Evolutionary conservation across 2,888 invertebrate genomes (phyloP), one percentile per base, ranked within the genome.

Genomic region (Coleophora flavipennella): DNA sequence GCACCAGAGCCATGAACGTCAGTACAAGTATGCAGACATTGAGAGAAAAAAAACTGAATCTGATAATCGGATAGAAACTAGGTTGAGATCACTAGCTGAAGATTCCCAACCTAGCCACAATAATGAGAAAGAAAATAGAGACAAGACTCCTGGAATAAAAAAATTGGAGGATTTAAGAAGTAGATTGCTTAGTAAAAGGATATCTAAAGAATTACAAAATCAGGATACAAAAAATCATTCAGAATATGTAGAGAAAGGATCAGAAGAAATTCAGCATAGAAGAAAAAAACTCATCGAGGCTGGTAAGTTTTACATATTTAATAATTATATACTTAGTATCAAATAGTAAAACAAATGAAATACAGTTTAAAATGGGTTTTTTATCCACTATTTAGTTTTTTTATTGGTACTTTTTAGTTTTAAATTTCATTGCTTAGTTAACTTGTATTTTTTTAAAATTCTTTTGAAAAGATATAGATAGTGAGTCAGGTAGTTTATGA

Each of bases 81-180:
- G 84, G 47, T 51, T 81, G 44, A 61, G 81, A 46, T 54, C 68
- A 42, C 49, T 79, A 43, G 65, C 80, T 43, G 84, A 81, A 36
- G 84, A 84, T 47, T 62, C 67, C 41, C 69, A 74, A 50, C 48
- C 56, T 44, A 70, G 67, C 50, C 73, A 77, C 49, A 73, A 59
- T 49, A 75, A 71, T 62, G 85, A 85, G 60, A 85, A 85, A 59
- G 86, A 85, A 60, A 80, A 81, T 46, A 74, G 80, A 41, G 80
- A 79, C 41, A 74, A 70, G 47, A 68, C 74, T 27, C 77, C 83
- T 35, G 88, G 88, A 35, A 87, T 86, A 48, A 86, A 88, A 50
- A 88, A 91, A 41, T 79, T 93, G 43, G 92, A 93, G 62, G 93
- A 94, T 72, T 80, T 94, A 59, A 86, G 93, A 51, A 91, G 91